These are phyloP conservation scores for Harmothoe impar DNA, from an alignment of 2,888 invertebrate genomes.

Conservation along the genomic window DNA sequence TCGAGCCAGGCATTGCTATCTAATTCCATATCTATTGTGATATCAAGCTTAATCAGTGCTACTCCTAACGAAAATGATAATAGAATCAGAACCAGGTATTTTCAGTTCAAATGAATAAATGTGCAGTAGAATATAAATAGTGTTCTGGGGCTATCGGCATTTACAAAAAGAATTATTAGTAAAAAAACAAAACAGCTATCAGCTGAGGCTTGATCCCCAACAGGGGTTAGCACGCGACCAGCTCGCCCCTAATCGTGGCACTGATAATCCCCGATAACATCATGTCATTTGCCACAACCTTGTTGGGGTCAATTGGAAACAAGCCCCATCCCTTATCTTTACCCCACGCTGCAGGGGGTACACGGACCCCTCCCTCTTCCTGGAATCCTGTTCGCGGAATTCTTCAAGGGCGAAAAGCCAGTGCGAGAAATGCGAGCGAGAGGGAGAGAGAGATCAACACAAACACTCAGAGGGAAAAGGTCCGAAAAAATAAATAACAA, in stretches of 20 bases:
- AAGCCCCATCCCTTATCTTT: neutral
- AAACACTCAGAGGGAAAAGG: neutral
- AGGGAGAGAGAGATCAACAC: neutral
- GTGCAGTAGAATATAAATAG: too few relatives aligned
- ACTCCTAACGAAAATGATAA: too few relatives aligned
- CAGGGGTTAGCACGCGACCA: neutral
- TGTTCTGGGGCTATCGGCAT: too few relatives aligned
- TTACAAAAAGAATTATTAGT: too few relatives aligned
- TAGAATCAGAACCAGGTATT: too few relatives aligned
- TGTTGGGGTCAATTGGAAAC: conserved; percentile 29
- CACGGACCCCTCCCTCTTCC: neutral
- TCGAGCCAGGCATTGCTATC: too few relatives aligned
- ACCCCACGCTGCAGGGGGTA: neutral
- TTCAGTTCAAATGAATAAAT: too few relatives aligned
- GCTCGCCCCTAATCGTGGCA: neutral
- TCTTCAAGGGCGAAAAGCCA: neutral
- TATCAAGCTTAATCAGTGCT: too few relatives aligned
- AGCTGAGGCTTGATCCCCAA: too few relatives aligned
- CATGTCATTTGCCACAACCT: conserved; percentile 45
- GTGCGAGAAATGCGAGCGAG: neutral
- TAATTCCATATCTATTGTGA: too few relatives aligned
- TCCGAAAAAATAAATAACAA: neutral
- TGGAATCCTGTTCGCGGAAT: neutral
- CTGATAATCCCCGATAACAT: conserved; percentile 49
- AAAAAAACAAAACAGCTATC: too few relatives aligned